These are phyloP conservation scores for Idaea straminata DNA, from an alignment of 2,888 invertebrate genomes.

Conservation along the genomic window DNA sequence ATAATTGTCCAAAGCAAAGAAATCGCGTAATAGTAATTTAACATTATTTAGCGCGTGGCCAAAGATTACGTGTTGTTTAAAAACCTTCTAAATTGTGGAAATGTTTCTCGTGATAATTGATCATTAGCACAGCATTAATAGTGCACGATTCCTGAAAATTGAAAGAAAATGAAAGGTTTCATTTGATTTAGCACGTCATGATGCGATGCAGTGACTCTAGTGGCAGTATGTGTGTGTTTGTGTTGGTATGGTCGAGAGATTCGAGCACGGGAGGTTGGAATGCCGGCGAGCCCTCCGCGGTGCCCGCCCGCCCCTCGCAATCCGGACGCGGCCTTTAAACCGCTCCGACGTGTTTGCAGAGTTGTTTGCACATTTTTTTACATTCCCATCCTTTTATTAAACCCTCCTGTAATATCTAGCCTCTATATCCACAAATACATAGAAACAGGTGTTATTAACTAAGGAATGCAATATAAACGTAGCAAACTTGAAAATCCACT, in stretches of 20 bases:
- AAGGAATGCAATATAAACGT: conserved; percentile 26
- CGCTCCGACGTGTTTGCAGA: conserved; percentile 78
- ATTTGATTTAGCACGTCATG: background rate
- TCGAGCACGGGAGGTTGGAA: conserved; percentile 59
- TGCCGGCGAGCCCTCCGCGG: conserved; percentile 64
- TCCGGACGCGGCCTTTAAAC: conserved; percentile 79
- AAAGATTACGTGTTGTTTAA: background rate
- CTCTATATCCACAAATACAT: conserved; percentile 25
- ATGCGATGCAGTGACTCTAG: conserved; percentile 3
- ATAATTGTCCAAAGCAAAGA: background rate
- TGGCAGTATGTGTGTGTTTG: background rate
- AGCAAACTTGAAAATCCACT: conserved; percentile 21
- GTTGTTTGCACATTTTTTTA: conserved; percentile 80
- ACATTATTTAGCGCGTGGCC: background rate
- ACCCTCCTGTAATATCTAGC: conserved; percentile 52
- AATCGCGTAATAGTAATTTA: background rate
- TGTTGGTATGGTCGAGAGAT: background rate
- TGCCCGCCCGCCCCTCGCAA: conserved; percentile 66
- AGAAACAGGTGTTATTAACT: conserved; percentile 20
- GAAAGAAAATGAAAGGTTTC: background rate
- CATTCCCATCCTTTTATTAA: conserved; percentile 74
- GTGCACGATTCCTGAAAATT: background rate
- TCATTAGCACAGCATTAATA: background rate
- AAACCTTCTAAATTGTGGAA: background rate
- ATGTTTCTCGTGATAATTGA: background rate